Percentiles rank a stretch among this genome's conserved stretches.
Conservation (phyloP, 2,888 invertebrate species). For the Melieria omissa region DNA sequence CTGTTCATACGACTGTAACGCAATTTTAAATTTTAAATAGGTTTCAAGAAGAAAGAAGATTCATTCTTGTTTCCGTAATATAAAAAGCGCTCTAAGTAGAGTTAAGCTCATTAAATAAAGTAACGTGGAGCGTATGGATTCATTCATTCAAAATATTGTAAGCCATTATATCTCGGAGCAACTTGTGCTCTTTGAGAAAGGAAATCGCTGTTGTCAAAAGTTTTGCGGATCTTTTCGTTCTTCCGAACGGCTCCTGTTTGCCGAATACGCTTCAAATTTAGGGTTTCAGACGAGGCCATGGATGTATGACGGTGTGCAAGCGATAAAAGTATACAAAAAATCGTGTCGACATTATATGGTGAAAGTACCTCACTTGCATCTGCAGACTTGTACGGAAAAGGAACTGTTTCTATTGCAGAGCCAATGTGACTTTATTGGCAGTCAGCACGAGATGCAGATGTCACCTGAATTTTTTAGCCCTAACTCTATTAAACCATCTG, state of each 20-base stretch:
- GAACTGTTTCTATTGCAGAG: conserved; percentile 43
- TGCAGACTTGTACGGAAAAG: conserved; percentile 38
- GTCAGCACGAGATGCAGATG: conserved; percentile 37
- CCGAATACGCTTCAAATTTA: conserved; percentile 36
- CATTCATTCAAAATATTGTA: conserved; percentile 33
- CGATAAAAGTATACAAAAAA: conserved; percentile 43
- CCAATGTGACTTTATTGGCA: conserved; percentile 35
- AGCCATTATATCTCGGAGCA: conserved; percentile 45
- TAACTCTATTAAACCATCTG: conserved; percentile 36
- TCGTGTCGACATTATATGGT: conserved; percentile 43
- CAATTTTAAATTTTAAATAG: no score
- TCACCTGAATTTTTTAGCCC: conserved; percentile 32
- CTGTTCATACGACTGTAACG: no score
- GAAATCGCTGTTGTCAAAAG: conserved; percentile 45
- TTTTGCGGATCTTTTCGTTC: conserved; percentile 43
- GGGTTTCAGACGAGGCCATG: conserved; percentile 35
- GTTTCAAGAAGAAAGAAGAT: no score
- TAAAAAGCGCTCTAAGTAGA: no score
- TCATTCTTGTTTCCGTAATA: no score
- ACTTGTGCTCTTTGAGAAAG: conserved; percentile 39
- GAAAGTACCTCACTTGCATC: conserved; percentile 27
- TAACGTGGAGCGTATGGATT: no score
- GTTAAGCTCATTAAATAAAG: no score
- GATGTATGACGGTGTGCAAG: conserved; percentile 41
- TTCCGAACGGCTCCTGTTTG: conserved; percentile 38